Conservation (phyloP, 64 coral and sea anemone genomes). For the Dendronephthya gigantea region DNA sequence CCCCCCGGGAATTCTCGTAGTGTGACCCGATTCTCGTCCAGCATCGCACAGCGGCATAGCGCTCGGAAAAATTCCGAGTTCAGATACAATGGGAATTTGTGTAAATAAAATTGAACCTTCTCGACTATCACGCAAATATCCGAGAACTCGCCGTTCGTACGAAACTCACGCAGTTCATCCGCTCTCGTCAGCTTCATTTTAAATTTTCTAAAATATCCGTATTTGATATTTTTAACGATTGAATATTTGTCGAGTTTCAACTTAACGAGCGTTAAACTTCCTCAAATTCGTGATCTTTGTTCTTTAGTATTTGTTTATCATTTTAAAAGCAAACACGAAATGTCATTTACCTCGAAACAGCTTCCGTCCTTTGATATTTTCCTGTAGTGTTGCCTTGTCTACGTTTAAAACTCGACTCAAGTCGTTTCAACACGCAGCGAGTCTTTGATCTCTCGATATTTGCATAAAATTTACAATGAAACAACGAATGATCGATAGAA, state of each 20-base stretch:
- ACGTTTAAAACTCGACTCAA: no score
- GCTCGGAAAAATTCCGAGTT: conserved; percentile 29
- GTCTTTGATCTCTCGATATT: not conserved
- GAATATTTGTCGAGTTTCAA: no score
- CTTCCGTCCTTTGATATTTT: not conserved
- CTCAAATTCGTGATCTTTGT: no score
- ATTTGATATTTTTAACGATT: not conserved
- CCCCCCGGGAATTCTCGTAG: conserved; percentile 12
- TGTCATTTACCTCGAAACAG: no score
- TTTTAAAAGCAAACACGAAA: no score
- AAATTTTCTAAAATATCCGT: no score
- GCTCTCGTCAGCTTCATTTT: not conserved
- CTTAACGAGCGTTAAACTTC: no score
- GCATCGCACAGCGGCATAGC: not conserved
- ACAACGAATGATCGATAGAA: no score
- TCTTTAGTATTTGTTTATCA: no score
- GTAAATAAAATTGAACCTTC: not conserved
- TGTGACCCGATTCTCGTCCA: not conserved
- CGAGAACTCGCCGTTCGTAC: not conserved
- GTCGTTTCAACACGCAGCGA: no score
- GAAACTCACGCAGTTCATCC: conserved; percentile 7
- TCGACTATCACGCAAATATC: conserved; percentile 10
- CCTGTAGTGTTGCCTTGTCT: not conserved
- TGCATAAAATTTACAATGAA: no score
- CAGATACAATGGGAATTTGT: conserved; percentile 17